Percentiles rank a stretch among this genome's conserved stretches.
phyloP scores from a whole-genome alignment of 2,113 vertebrate genomes.

The Chamaetylas fuelleborni region DNA sequence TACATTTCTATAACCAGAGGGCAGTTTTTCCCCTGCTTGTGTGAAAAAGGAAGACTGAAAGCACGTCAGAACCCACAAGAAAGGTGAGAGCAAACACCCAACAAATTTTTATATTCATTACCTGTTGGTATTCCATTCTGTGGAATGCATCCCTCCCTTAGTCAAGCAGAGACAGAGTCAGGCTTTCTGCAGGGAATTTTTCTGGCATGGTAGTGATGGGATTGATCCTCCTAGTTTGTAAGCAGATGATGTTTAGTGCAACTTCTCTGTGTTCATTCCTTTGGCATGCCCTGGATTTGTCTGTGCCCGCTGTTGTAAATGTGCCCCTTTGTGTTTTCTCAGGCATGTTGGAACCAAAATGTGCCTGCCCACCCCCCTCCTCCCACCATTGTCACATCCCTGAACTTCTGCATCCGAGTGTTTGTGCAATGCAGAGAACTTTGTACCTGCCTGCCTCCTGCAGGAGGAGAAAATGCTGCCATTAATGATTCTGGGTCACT shows the following conservation, averaged over 20 bases:
- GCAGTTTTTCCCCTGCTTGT: background rate
- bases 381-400: rapidly evolving
- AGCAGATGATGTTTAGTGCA: background rate
- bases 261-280: background rate
- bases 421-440: background rate
- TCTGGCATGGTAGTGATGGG: background rate
- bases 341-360: rapidly evolving
- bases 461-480: background rate
- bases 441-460: background rate
- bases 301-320: background rate
- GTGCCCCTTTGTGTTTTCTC: background rate
- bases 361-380: background rate
- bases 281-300: background rate
- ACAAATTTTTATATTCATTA: background rate
- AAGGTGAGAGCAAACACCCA: background rate
- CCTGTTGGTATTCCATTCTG: background rate
- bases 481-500: background rate
- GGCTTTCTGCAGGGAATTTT: background rate
- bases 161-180: background rate
- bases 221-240: background rate
- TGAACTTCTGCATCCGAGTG: rapidly evolving
- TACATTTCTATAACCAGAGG: background rate
- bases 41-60: background rate
- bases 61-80: background rate
- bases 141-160: background rate